Evolutionary conservation across 2,113 vertebrate species (phyloP).

Genomic region (Sturnus vulgaris): DNA sequence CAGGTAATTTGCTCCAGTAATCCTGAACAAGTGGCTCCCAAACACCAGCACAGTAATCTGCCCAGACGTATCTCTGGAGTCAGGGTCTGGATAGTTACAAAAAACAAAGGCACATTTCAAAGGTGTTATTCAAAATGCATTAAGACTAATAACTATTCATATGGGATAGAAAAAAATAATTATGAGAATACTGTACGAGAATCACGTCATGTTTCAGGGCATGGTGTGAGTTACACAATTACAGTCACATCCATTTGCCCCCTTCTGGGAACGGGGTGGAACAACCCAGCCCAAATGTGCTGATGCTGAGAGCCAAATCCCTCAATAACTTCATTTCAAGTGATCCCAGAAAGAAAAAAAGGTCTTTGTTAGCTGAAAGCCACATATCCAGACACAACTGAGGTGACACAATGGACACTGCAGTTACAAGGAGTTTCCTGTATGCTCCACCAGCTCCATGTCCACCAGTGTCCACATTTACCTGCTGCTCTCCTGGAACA

Average conservation of each 20-base stretch:
- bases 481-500: neutral
- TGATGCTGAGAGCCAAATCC: neutral
- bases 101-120: slow-evolving; percentile 51
- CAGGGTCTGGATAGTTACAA: slow-evolving; percentile 12
- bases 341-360: neutral
- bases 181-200: slow-evolving; percentile 11
- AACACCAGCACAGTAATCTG: slow-evolving; percentile 49
- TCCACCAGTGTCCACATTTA: neutral
- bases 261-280: slow-evolving; percentile 13
- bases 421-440: neutral
- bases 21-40: slow-evolving; percentile 17
- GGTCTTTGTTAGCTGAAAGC: neutral
- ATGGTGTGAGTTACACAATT: neutral
- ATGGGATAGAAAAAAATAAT: slow-evolving; percentile 45
- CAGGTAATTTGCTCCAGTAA: slow-evolving; percentile 32
- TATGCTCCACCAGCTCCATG: neutral
- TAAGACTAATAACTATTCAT: slow-evolving; percentile 55
- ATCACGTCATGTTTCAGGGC: neutral
- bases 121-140: slow-evolving; percentile 40
- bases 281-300: neutral
- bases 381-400: neutral
- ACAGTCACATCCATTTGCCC: neutral
- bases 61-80: slow-evolving; percentile 54
- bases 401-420: neutral
- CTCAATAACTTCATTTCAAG: neutral